A percentile compares a stretch with the other conserved stretches of the same genome.
Evolutionary conservation across 2,113 vertebrate species (phyloP).

Genomic region (Sclerurus mexicanus): DNA sequence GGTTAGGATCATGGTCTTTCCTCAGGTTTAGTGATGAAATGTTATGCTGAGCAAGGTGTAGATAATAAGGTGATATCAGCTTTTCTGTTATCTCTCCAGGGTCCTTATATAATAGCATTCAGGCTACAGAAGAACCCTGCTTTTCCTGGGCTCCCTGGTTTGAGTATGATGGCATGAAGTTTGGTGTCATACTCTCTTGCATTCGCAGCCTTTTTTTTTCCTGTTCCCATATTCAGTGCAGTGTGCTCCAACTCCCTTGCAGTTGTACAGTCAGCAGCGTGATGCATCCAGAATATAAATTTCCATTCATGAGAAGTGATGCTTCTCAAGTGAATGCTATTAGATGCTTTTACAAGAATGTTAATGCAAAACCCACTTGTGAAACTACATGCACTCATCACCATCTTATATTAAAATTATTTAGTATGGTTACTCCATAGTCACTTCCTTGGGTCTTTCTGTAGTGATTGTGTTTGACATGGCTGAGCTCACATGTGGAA

Average conservation of each 20-base stretch:
- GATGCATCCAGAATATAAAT: not conserved
- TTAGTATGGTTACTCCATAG: not conserved
- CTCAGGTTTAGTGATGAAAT: not conserved
- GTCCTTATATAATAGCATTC: not conserved
- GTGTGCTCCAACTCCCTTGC: not conserved
- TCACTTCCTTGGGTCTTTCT: not conserved
- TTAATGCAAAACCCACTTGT: not conserved
- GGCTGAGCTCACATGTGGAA: not conserved
- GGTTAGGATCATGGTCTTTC: not conserved
- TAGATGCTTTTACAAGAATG: not conserved
- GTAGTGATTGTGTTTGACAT: not conserved
- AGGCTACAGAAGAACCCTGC: not conserved
- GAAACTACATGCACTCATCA: not conserved
- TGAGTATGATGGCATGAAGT: not conserved
- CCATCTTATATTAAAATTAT: not conserved
- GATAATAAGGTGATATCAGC: not conserved
- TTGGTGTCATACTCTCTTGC: not conserved
- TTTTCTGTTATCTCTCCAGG: not conserved
- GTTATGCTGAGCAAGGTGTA: not conserved
- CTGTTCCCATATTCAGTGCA: not conserved
- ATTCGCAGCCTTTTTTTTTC: not conserved
- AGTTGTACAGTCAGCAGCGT: not conserved
- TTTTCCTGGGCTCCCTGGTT: not conserved
- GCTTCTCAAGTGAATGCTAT: not conserved
- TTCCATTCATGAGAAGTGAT: not conserved